Evolutionary conservation across 53 echinoderm and acorn worm genomes (phyloP).

Genomic region (Hippasteria phrygiana): DNA sequence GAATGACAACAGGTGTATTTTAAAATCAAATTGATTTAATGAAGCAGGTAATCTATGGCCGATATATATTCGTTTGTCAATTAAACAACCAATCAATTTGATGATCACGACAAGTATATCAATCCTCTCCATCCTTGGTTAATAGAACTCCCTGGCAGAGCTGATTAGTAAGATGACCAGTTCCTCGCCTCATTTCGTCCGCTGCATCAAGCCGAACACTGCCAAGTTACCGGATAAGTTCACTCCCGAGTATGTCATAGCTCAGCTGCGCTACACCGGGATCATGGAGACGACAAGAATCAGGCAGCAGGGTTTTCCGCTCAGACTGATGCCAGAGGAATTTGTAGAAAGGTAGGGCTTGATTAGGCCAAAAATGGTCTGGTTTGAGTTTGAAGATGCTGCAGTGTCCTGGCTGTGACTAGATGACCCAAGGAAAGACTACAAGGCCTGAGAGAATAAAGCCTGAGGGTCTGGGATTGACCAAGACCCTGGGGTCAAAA

Average conservation of each 20-base stretch:
- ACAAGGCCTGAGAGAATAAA: too few species aligned
- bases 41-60: background rate
- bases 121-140: too few species aligned
- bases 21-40: background rate
- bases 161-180: slow-evolving; percentile 88
- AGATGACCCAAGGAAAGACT: too few species aligned
- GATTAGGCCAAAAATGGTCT: too few species aligned
- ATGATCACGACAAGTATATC: too few species aligned
- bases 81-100: background rate
- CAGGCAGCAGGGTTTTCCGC: slow-evolving; percentile 82
- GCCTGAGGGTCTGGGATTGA: too few species aligned
- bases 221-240: slow-evolving; percentile 91
- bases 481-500: too few species aligned
- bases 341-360: slow-evolving; percentile 87
- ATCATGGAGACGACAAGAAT: slow-evolving; percentile 98
- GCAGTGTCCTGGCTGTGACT: slow-evolving; percentile 50
- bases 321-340: slow-evolving; percentile 83
- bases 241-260: slow-evolving; percentile 95
- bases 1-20: background rate
- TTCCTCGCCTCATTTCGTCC: slow-evolving; percentile 89
- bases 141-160: slow-evolving; percentile 90
- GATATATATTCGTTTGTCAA: background rate
- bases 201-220: slow-evolving; percentile 98
- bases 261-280: slow-evolving; percentile 96
- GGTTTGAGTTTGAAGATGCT: background rate